A percentile compares a stretch with the other conserved stretches of the same genome.
Conservation (phyloP, 2,797 vertebrate species). For the Microctenopoma stevenorrisi region DNA sequence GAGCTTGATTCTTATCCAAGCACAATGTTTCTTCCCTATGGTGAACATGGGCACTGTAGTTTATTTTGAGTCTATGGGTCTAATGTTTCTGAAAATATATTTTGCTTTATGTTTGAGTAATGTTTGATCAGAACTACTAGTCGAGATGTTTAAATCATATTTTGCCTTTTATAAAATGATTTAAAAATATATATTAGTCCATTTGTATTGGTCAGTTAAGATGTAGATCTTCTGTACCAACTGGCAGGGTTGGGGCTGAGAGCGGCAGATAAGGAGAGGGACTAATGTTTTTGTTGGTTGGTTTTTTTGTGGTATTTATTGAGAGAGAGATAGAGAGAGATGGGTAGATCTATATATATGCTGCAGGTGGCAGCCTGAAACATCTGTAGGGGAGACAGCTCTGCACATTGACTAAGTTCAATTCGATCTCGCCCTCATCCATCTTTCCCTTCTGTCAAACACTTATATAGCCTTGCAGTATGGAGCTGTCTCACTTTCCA, state of each 20-base stretch:
- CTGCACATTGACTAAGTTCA: conserved; percentile 63
- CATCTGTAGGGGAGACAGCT: conserved; percentile 41
- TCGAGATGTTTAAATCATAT: not conserved
- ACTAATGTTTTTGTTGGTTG: not conserved
- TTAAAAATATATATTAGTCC: not conserved
- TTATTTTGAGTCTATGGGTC: conserved; percentile 1
- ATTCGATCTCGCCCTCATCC: conserved; percentile 53
- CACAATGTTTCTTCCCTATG: not conserved
- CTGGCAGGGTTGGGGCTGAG: not conserved
- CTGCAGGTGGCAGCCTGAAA: conserved; percentile 46
- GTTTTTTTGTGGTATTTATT: not conserved
- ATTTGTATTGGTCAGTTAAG: not conserved
- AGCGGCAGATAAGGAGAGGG: not conserved
- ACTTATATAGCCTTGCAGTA: conserved; percentile 43
- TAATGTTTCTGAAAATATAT: not conserved
- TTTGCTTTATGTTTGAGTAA: not conserved
- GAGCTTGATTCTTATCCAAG: not conserved
- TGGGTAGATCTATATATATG: no score
- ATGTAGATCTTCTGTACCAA: not conserved
- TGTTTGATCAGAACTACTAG: not conserved
- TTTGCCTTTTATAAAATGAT: not conserved
- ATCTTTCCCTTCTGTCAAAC: conserved; percentile 68
- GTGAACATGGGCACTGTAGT: not conserved
- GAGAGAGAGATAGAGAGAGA: no score
- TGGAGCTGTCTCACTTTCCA: conserved; percentile 58